Evolutionary conservation across 2,888 invertebrate genomes (phyloP), one percentile per base, ranked within the genome.

Genomic region (Ctena decussata): DNA sequence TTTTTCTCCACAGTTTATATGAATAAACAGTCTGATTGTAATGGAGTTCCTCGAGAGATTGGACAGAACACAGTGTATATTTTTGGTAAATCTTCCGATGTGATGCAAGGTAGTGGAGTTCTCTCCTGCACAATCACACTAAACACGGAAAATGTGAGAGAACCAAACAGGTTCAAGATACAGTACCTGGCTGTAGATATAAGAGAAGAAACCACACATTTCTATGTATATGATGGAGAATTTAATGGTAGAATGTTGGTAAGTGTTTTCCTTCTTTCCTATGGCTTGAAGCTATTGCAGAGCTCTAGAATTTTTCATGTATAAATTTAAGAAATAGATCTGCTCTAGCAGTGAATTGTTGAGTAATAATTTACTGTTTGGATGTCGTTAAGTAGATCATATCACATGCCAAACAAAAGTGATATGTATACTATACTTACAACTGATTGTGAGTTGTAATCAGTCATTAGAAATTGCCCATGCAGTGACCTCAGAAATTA

Each of bases 151-250:
- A 82, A 85, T 77, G 57, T 73, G 27, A 71, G 84, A 35, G 85
- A 88, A 71, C 88, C 88, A 15, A 74, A 84, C 30, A 75, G 77
- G 12, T 84, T 88, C 80, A 85, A 86, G 37, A 41, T 88, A 15
- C 84, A 88, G 75, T 79, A 84, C 32, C 60, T 84, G 1, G 70
- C 76, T 24, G 82, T 84, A 3, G 72, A 70, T 2, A 89, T 91
- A 27, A 65, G 72, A 18, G 82, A 86, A n/a, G 77, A 73, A 24
- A 81, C 77, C 46, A 86, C 90, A 0, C 32, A 75, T n/a, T 90
- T 92, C 49, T 86, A 86, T 44, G 85, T 92, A 32, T 91, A 90
- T 84, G 92, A 92, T 88, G 91, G 92, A n/a, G 80, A 84, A 41
- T 81, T 74, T 27, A 70, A 77, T 77, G 76, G 80, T 18, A 75